Evolutionary conservation across 2,797 vertebrate genomes (phyloP).

Genomic region (Ctenopoma multispine): DNA sequence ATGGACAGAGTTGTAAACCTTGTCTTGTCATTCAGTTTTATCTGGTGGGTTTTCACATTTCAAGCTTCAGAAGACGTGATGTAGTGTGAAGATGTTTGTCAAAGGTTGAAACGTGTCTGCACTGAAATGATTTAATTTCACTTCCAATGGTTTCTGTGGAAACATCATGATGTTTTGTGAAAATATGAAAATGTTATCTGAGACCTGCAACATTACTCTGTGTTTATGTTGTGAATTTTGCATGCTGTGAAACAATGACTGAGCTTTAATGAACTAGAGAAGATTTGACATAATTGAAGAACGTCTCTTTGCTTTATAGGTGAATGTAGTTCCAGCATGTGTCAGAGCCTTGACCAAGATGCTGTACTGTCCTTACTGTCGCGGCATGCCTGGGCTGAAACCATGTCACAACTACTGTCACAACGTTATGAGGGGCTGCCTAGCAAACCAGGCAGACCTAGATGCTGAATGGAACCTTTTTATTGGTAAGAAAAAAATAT

Average conservation of each 20-base stretch:
- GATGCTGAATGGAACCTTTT: slow-evolving; percentile 98
- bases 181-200: slow-evolving; percentile 15
- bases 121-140: neutral
- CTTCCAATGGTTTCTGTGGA: slow-evolving; percentile 15
- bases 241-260: neutral
- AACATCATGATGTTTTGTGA: slow-evolving; percentile 11
- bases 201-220: neutral
- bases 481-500: slow-evolving; percentile 88
- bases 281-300: slow-evolving; percentile 27
- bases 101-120: slow-evolving; percentile 18
- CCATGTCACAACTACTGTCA: slow-evolving; percentile 97
- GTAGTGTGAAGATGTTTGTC: slow-evolving; percentile 42
- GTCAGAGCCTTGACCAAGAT: slow-evolving; percentile 95
- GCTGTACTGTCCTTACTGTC: slow-evolving; percentile 96
- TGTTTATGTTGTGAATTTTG: slow-evolving; percentile 8
- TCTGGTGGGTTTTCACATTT: slow-evolving; percentile 57
- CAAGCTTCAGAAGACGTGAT: slow-evolving; percentile 42
- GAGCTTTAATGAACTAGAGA: slow-evolving; percentile 1
- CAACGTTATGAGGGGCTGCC: slow-evolving; percentile 98
- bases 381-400: slow-evolving; percentile 90
- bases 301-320: slow-evolving; percentile 80
- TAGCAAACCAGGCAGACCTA: slow-evolving; percentile 97
- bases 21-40: slow-evolving; percentile 52
- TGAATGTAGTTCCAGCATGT: slow-evolving; percentile 93
- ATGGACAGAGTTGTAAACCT: slow-evolving; percentile 65